Percentiles rank a stretch among this genome's conserved stretches.
These are phyloP conservation scores for Melanaphis sacchari DNA, from an alignment of 1,140 invertebrate species.

Conservation along the genomic window DNA sequence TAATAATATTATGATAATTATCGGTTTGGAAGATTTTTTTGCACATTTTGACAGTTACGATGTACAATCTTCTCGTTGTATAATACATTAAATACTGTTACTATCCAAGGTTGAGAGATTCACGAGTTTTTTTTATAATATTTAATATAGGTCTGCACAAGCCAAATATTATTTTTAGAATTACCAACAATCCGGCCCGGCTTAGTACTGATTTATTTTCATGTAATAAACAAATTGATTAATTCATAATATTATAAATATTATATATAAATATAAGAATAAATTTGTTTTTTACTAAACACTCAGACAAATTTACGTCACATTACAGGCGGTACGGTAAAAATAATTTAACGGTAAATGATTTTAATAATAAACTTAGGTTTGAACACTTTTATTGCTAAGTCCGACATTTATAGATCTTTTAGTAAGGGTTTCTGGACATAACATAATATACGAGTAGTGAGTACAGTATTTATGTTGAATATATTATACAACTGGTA, in stretches of 20 bases:
- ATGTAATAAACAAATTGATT: not conserved
- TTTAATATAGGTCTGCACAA: not conserved
- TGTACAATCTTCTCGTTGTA: not conserved
- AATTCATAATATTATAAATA: not conserved
- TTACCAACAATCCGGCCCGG: not conserved
- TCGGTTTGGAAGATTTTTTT: not conserved
- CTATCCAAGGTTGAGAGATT: not conserved
- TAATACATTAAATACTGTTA: not conserved
- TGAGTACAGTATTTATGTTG: not conserved
- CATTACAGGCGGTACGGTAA: not conserved
- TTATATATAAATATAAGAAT: not conserved
- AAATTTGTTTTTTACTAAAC: not conserved
- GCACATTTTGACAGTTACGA: not conserved
- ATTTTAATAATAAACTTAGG: not conserved
- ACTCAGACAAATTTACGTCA: not conserved
- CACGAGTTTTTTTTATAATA: not conserved
- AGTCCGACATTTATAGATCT: not conserved
- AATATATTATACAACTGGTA: not conserved
- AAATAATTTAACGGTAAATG: not conserved
- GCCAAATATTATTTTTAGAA: not conserved
- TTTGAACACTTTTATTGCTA: too few species aligned
- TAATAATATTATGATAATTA: slow-evolving; percentile 12
- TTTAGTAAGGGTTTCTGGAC: not conserved
- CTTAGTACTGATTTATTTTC: not conserved
- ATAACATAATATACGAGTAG: not conserved